Base-by-base conservation (phyloP, 2,797 vertebrate species). In the Toxotes lorentzi region DNA sequence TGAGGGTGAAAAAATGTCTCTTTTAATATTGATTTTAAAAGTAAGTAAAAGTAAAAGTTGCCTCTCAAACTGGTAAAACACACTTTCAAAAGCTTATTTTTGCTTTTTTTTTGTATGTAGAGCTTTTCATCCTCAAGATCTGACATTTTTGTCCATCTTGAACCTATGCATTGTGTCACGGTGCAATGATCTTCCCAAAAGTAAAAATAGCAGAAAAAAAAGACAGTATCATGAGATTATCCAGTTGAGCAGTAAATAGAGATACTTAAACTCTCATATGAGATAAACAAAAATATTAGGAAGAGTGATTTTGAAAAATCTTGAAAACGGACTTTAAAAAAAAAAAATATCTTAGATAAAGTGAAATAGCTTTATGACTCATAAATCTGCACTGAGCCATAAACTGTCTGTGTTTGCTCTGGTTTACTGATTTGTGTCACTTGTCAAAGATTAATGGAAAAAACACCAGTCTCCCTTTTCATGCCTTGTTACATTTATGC, bases 401-500 rank as follows among this genome's bases (percentile, higher is more conserved):
- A 41, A 32, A 45, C 30, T 32, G 24, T 56, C 34, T 19, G 21
- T 34, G n/a, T 48, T 32, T n/a, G 4, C 24, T 61, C 53, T 57
- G 16, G 16, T 59, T 53, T 71, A 79, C 69, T 32, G 45, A 41
- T 76, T 21, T 47, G 4, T 75, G 73, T 63, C 70, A 76, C 41
- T 71, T 62, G 7, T 68, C 21, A 66, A 41, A 53, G 45, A 75
- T 71, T 70, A 32, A 68, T 70, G 56, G 16, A 21, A 51, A 81
- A 66, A 66, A 59, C 40, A 71, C 21, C 5, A 11, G 40, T 76
- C 35, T 70, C 23, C 0, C 16, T 83, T 78, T 76, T 78, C 50
- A 76, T 69, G 79, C 60, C 23, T 81, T 68, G 78, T 74, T 75
- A 64, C 57, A 73, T 82, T 51, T 54, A 59, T 72, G 70, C 58